Evolutionary conservation across 1,140 invertebrate genomes (phyloP).

Genomic region (Pemphigus obesinymphae): DNA sequence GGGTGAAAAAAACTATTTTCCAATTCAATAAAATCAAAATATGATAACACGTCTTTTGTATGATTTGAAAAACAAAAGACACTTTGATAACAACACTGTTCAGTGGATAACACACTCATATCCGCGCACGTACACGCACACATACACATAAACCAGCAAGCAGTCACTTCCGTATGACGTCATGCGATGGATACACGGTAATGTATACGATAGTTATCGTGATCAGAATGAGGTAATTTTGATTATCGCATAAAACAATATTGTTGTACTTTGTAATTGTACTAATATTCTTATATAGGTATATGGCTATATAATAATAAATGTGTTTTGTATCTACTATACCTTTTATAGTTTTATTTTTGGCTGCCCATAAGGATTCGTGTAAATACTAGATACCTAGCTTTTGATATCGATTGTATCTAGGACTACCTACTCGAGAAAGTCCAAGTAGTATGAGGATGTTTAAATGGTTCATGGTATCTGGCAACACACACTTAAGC

Average conservation of each 20-base stretch:
- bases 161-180: slow-evolving; percentile 32
- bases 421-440: background rate
- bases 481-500: background rate
- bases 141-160: background rate
- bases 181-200: background rate
- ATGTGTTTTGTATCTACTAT: too few species aligned
- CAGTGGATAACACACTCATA: background rate
- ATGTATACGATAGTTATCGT: slow-evolving; percentile 5
- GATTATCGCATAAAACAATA: background rate
- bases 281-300: too few species aligned
- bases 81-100: background rate
- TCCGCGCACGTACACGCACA: background rate
- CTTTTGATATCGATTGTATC: background rate
- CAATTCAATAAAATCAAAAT: background rate
- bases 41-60: slow-evolving; percentile 25
- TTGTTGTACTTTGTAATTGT: background rate
- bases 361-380: background rate
- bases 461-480: background rate
- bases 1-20: background rate
- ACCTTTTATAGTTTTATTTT: too few species aligned
- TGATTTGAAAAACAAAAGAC: slow-evolving; percentile 31
- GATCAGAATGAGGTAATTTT: background rate
- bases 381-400: too few species aligned
- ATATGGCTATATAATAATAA: too few species aligned
- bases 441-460: background rate